phyloP scores from a whole-genome alignment of 2,797 vertebrate genomes.

The Chloroceryle amazona region DNA sequence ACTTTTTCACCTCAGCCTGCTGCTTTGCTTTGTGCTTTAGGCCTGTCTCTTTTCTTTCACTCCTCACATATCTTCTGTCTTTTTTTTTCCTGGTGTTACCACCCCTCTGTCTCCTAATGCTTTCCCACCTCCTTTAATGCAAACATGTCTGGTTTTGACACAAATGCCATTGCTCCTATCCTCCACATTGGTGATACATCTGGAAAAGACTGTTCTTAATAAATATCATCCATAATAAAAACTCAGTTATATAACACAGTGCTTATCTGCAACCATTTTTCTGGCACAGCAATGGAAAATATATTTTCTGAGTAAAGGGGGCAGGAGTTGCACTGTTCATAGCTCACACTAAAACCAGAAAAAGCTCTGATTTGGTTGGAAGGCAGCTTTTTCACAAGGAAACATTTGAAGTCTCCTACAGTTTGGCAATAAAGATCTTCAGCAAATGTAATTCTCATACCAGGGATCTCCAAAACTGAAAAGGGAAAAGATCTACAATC shows the following conservation, averaged over 20 bases:
- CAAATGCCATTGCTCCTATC: not conserved
- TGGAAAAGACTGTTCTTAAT: not conserved
- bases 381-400: not conserved
- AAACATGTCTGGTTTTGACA: not conserved
- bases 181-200: not conserved
- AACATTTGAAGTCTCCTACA: not conserved
- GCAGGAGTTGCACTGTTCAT: not conserved
- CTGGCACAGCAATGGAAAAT: not conserved
- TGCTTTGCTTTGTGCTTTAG: not conserved
- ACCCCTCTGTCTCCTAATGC: not conserved
- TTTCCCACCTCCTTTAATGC: slow-evolving; percentile 6
- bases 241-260: not conserved
- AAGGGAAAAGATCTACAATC: not conserved
- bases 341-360: not conserved
- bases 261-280: not conserved
- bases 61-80: slow-evolving; percentile 20
- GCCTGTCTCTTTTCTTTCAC: slow-evolving; percentile 30
- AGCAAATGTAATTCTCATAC: not conserved
- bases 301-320: not conserved
- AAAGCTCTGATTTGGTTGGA: not conserved
- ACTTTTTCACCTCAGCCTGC: slow-evolving; percentile 3
- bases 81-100: not conserved
- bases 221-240: not conserved
- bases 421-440: not conserved
- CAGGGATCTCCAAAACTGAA: not conserved